Evolutionary conservation across 2,888 invertebrate species (phyloP), one percentile per base, ranked within the genome.

Genomic region (Tenthredo livida): DNA sequence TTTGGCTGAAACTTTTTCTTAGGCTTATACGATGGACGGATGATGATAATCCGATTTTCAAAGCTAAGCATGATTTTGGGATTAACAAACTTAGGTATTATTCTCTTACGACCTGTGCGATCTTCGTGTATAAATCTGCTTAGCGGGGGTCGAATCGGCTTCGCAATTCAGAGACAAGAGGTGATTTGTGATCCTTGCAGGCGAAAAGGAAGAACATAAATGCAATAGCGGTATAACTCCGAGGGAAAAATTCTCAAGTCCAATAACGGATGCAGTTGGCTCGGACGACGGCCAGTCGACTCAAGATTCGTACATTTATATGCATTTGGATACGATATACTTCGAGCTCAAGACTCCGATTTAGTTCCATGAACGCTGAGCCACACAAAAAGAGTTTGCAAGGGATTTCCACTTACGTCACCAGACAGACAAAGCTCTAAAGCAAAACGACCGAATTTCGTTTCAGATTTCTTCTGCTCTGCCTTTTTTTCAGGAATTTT

Each of bases 21-120:
- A 17, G 6, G 7, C 6, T 21, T 77, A 77, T n/a, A n/a, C n/a
- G 47, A 54, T 50, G 54, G 54, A 29, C 17, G 54, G 77, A 54
- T 33, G 77, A 54, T 33, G 47, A 77, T 54, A 54, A 54, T 25
- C 12, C 50, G 33, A 54, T 29, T 77, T n/a, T 54, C 17, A 33
- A 54, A 25, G 50, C 33, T 7, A 47, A 17, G 54, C 10, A 73
- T 43, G 43, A 43, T 73, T 43, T 73, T 21, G 12, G 21, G 29
- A 73, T 43, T n/a, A 73, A 43, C 40, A 73, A 73, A 73, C 40
- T 73, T 73, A n/a, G 37, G n/a, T n/a, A n/a, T 72, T 37, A 72
- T 37, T 37, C n/a, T 17, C 73, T 43, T 29, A 17, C 40, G 25
- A 43, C 12, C 37, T 25, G 17, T 25, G 17, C 12, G 12, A 43